Evolutionary conservation across 2,888 invertebrate genomes (phyloP).

Genomic region (Epiblema foenella): DNA sequence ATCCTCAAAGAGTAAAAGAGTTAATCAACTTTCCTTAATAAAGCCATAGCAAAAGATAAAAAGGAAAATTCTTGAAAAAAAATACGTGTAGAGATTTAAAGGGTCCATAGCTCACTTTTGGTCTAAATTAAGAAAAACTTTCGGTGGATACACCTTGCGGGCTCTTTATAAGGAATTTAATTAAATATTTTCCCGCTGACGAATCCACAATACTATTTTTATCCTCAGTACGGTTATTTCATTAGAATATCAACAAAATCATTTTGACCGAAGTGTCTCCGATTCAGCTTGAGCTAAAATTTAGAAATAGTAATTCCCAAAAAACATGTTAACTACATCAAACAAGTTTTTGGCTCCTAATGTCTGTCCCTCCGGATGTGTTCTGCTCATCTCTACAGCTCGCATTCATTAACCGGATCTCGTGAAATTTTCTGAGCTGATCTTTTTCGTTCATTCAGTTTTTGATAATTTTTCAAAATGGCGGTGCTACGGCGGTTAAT

Average conservation of each 20-base stretch:
- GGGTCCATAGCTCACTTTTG: conserved; percentile 54
- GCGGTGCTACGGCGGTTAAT: no score
- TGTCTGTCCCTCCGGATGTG: no score
- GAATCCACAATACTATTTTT: conserved; percentile 55
- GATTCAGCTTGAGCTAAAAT: no score
- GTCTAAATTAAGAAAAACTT: conserved; percentile 58
- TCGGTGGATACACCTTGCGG: conserved; percentile 55
- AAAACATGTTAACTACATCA: no score
- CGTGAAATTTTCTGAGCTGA: no score
- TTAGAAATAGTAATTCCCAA: no score
- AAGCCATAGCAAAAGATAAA: conserved; percentile 44
- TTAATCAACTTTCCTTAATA: conserved; percentile 49
- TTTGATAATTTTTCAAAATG: no score
- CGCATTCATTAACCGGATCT: no score
- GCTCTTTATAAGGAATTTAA: conserved; percentile 62
- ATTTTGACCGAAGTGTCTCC: no score
- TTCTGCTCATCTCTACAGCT: no score
- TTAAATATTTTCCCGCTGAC: conserved; percentile 71
- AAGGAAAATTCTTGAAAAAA: conserved; percentile 40
- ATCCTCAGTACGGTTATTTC: neutral
- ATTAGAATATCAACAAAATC: neutral
- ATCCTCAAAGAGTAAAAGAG: conserved; percentile 50
- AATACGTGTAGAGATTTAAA: conserved; percentile 55
- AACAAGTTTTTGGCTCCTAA: no score
- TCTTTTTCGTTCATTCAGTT: no score